Evolutionary conservation across 2,888 invertebrate species (phyloP).

Genomic region (Folsomia candida): DNA sequence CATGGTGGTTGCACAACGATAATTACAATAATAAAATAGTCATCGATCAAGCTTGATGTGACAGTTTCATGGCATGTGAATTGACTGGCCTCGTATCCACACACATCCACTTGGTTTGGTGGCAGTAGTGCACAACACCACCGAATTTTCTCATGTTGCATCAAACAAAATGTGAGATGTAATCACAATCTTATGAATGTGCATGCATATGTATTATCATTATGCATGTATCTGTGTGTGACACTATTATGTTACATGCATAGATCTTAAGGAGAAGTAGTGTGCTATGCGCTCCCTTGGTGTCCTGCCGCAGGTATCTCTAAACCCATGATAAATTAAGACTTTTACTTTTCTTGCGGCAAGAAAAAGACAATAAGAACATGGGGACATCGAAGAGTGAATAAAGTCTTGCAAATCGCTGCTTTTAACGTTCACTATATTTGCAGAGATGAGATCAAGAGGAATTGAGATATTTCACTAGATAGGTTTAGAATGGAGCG

Average conservation of each 20-base stretch:
- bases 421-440: too few species aligned
- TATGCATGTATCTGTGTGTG: too few species aligned
- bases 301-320: not conserved
- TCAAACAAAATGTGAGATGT: not conserved
- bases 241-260: too few species aligned
- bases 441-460: too few species aligned
- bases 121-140: too few species aligned
- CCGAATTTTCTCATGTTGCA: constrained; percentile 2
- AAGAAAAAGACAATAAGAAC: not conserved
- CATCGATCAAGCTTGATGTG: constrained; percentile 26
- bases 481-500: too few species aligned
- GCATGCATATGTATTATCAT: too few species aligned
- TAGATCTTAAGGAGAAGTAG: too few species aligned
- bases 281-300: too few species aligned
- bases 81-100: constrained; percentile 21
- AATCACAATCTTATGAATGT: too few species aligned
- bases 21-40: constrained; percentile 18
- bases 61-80: constrained; percentile 34
- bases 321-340: not conserved
- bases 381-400: not conserved
- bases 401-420: too few species aligned
- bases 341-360: not conserved
- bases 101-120: not conserved
- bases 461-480: too few species aligned
- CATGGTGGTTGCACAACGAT: constrained; percentile 2